A percentile compares a stretch with the other conserved stretches of the same genome.
phyloP scores from a whole-genome alignment of 2,888 invertebrate species.

The Xiphydria camelus region DNA sequence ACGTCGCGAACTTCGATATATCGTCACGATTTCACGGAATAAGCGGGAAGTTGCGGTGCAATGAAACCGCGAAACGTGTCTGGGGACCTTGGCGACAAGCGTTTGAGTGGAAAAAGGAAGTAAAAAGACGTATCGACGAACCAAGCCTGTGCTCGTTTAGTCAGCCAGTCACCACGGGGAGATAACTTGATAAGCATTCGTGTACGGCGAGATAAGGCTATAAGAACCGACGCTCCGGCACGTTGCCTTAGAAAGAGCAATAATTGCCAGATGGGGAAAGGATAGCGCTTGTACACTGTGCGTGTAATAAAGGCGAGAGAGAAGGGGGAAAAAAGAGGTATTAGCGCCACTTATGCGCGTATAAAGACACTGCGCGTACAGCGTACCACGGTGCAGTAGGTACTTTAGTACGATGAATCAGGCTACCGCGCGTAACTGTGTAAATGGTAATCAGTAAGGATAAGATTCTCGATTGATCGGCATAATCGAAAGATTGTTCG shows the following conservation, averaged over 20 bases:
- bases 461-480: no score
- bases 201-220: conserved; percentile 27
- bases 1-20: no score
- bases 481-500: no score
- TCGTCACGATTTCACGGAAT: background rate
- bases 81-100: background rate
- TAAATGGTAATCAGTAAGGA: no score
- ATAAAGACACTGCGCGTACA: background rate
- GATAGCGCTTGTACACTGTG: background rate
- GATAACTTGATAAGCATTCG: conserved; percentile 40
- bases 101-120: background rate
- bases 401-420: no score
- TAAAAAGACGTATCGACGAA: background rate
- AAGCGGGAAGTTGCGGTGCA: background rate
- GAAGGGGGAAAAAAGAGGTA: background rate
- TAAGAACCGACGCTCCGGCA: conserved; percentile 2
- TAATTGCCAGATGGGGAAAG: conserved; percentile 8
- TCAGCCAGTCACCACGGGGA: conserved; percentile 23
- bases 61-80: background rate
- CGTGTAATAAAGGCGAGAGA: background rate
- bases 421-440: no score
- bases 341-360: background rate
- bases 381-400: no score
- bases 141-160: conserved; percentile 18
- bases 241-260: conserved; percentile 8